These are phyloP conservation scores for Tryphoninae sp. DNA, from an alignment of 2,888 invertebrate species.

Conservation along the genomic window DNA sequence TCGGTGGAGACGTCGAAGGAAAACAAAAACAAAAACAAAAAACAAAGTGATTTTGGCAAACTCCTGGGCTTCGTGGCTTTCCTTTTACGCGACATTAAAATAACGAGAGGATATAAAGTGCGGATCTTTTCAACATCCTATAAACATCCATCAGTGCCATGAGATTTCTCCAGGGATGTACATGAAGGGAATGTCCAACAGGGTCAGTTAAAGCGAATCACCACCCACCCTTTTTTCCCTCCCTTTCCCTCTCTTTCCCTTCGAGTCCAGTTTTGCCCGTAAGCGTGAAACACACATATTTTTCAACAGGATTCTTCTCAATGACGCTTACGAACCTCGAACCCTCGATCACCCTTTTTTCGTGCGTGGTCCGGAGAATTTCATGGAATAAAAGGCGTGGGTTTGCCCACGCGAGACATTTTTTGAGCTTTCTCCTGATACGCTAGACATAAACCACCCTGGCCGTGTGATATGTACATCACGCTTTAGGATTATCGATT, in stretches of 20 bases:
- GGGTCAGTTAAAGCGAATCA: constrained; percentile 41
- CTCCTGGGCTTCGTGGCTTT: constrained; percentile 2
- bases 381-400: constrained; percentile 9
- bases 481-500: not conserved
- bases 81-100: constrained; percentile 2
- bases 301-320: constrained; percentile 8
- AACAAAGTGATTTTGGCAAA: constrained; percentile 1
- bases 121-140: not conserved
- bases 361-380: constrained; percentile 15
- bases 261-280: not conserved
- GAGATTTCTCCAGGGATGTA: constrained; percentile 38
- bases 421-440: not conserved
- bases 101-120: not conserved
- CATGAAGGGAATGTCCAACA: constrained; percentile 20
- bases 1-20: constrained; percentile 1
- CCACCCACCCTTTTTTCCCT: not conserved
- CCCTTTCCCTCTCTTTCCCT: not conserved
- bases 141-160: constrained; percentile 44
- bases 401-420: not conserved
- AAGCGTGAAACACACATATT: not conserved
- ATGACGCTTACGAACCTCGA: constrained; percentile 2
- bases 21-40: constrained; percentile 6
- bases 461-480: too few species aligned
- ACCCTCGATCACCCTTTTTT: constrained; percentile 12
- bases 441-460: not conserved